A percentile compares a stretch with the other conserved stretches of the same genome.
phyloP scores from a whole-genome alignment of 64 coral and sea anemone species.

The Orbicella faveolata region DNA sequence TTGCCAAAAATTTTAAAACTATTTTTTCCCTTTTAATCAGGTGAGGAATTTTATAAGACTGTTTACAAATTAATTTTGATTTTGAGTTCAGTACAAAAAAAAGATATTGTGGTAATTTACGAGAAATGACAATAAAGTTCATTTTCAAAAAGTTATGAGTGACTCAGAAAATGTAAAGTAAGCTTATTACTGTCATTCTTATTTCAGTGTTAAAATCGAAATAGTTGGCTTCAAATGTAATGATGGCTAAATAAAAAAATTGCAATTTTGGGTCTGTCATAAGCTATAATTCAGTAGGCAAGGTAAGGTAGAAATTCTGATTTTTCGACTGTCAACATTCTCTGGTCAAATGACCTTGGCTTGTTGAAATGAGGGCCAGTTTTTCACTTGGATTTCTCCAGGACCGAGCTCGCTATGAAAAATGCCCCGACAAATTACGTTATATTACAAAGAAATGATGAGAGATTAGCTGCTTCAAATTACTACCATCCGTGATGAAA shows the following conservation, averaged over 20 bases:
- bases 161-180: background rate
- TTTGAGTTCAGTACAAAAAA: background rate
- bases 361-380: too few species aligned
- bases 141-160: background rate
- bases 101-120: background rate
- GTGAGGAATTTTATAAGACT: background rate
- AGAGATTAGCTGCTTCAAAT: background rate
- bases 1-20: background rate
- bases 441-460: background rate
- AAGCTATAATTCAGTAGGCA: background rate
- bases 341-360: constrained; percentile 3
- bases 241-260: background rate
- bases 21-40: background rate
- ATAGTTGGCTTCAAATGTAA: background rate
- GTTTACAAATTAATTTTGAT: background rate
- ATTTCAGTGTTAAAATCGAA: background rate
- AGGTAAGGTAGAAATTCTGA: background rate
- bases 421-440: background rate
- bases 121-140: background rate
- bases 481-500: background rate
- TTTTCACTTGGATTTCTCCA: background rate
- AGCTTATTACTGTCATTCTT: background rate
- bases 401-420: background rate
- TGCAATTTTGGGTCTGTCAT: background rate
- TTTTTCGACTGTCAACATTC: background rate